Conservation (phyloP, 2,113 vertebrate species). For the Leuciscus idus region DNA sequence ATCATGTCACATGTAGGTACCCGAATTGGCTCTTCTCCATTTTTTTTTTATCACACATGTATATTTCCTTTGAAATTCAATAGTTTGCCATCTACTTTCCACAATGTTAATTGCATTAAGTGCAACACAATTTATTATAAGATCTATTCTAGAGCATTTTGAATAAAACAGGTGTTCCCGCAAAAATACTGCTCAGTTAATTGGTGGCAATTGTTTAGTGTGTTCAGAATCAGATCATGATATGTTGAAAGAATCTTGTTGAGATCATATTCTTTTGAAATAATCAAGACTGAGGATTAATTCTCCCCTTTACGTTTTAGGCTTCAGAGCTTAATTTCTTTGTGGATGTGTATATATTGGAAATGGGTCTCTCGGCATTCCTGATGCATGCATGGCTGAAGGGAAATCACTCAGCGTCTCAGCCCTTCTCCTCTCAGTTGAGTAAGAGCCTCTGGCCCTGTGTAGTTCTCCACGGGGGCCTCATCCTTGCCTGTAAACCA, state of each 20-base stretch:
- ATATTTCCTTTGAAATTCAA: neutral
- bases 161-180: neutral
- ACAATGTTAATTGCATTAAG: neutral
- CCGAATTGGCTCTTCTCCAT: neutral
- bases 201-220: neutral
- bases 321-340: neutral
- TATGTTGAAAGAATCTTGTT: too few relatives aligned
- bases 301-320: neutral
- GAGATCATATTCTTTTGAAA: neutral
- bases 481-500: constrained; percentile 39
- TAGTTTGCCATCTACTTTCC: neutral
- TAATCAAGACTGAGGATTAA: neutral
- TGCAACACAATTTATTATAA: neutral
- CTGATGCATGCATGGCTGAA: constrained; percentile 9
- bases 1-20: neutral
- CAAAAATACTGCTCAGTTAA: neutral
- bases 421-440: constrained; percentile 10
- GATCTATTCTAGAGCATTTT: neutral
- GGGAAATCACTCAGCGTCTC: constrained; percentile 22
- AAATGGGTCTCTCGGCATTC: constrained; percentile 21
- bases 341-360: neutral
- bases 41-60: neutral
- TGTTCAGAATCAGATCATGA: neutral
- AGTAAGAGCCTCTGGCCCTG: constrained; percentile 16
- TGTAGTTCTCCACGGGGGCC: constrained; percentile 4